Percentiles rank a stretch among this genome's conserved stretches.
Conservation (phyloP, 2,888 invertebrate species). For the Sussaba pulchella region DNA sequence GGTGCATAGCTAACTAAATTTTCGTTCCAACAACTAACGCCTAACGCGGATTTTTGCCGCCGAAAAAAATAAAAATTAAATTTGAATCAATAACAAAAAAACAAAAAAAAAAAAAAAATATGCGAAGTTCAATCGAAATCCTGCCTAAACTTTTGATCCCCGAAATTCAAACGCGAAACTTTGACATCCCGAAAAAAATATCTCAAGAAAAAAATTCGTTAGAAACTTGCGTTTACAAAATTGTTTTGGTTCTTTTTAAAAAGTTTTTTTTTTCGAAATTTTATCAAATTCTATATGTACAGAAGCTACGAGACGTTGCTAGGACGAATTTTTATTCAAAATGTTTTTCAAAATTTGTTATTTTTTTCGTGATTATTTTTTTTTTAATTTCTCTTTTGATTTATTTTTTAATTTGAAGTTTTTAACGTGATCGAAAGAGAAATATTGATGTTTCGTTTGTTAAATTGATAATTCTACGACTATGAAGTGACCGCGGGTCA, state of each 20-base stretch:
- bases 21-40: constrained; percentile 20
- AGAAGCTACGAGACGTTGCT: constrained; percentile 44
- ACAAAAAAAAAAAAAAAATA: constrained; percentile 11
- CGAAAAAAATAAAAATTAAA: background rate
- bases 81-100: no score
- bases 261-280: constrained; percentile 20
- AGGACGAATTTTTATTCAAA: constrained; percentile 5
- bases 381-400: constrained; percentile 16
- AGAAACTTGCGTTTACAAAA: constrained; percentile 57
- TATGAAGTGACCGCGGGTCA: constrained; percentile 80
- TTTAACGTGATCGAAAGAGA: constrained; percentile 29
- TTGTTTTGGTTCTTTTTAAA: no score
- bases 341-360: background rate
- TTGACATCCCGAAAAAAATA: no score
- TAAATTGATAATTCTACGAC: constrained; percentile 74
- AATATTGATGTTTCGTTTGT: constrained; percentile 41
- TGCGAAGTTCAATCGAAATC: constrained; percentile 4
- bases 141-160: constrained; percentile 48
- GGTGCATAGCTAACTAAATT: constrained; percentile 29
- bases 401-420: constrained; percentile 40
- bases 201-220: constrained; percentile 32
- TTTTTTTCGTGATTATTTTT: constrained; percentile 19
- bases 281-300: constrained; percentile 60
- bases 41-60: constrained; percentile 9
- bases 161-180: constrained; percentile 54